Base-by-base conservation (phyloP, 2,797 vertebrate species). In the Parambassis ranga region DNA sequence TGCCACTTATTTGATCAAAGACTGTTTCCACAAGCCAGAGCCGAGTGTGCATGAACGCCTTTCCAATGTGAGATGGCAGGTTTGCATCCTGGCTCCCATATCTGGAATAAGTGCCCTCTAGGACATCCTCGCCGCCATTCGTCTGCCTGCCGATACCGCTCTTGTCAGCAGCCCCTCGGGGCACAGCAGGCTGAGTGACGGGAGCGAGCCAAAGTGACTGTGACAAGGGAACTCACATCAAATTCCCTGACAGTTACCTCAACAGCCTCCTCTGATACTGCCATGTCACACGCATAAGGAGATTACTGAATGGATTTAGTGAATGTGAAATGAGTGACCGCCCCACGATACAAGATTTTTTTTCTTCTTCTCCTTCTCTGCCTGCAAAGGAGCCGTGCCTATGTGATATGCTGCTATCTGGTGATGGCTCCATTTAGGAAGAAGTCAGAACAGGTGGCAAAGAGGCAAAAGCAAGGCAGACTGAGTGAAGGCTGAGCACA, bases 221-320 rank as follows among this genome's bases (percentile, higher is more conserved):
- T 82, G 84, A 87, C 82, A 79, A 47, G 77, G 75, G 78, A 85
- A 59, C 82, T 55, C 16, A 10, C 66, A 27, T 85, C 81, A 85
- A 77, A 84, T 82, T 83, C 81, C 60, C 75, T 79, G 86, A 89
- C 86, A 87, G 79, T 52, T 71, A 82, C 81, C 81, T 84, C 71
- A 51, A 65, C 81, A 65, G 22, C 69, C 76, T 60, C 38, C 61
- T 67, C 69, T 76, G 79, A 88, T 81, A 64, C 58, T 20, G 60
- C 62, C 74, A 27, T 74, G 79, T 79, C 83, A 66, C 79, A 64
- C 35, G 4, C 66, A 65, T 82, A 81, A 83, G 82, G 71, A 86
- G 80, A 83, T 88, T 81, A 89, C 80, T 53, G 81, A 82, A 78
- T 79, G 84, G 83, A 77, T 87, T 85, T 71, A 79, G 82, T 65